phyloP scores from a whole-genome alignment of 2,113 vertebrate genomes.

The Nicator chloris region DNA sequence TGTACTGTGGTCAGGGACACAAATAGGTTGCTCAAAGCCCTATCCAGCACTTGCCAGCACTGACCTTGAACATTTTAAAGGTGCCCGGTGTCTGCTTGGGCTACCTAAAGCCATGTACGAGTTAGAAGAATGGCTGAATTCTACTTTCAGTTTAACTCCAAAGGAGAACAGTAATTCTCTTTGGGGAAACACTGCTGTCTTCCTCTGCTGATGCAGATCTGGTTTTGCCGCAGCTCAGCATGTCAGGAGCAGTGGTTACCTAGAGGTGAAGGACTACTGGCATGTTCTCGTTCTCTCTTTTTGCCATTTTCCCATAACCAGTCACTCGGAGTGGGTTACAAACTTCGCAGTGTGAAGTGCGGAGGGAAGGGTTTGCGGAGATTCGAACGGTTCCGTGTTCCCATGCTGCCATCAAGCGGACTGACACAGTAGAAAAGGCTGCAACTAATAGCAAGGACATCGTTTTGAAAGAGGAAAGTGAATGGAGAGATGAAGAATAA shows the following conservation, averaged over 20 bases:
- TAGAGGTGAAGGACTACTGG: fast-evolving
- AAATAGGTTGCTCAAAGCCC: background rate
- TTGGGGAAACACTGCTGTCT: background rate
- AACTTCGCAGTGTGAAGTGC: fast-evolving
- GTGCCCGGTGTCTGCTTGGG: background rate
- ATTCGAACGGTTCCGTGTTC: background rate
- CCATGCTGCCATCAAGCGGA: constrained; percentile 64
- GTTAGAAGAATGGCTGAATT: background rate
- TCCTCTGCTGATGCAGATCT: background rate
- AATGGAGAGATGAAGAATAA: background rate
- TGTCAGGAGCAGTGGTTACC: background rate
- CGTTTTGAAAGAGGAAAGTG: background rate
- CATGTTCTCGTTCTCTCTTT: background rate
- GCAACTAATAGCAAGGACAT: background rate
- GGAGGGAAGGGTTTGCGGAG: fast-evolving
- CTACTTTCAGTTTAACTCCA: background rate
- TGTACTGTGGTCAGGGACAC: background rate
- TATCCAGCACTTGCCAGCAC: background rate
- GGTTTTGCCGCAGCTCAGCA: background rate
- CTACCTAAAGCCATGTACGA: background rate
- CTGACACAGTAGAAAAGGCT: background rate
- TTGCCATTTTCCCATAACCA: background rate
- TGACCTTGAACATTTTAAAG: background rate
- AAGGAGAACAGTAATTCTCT: background rate
- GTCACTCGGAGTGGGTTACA: background rate